Conservation (phyloP, 2,113 vertebrate genomes). For the Oncorhynchus keta region DNA sequence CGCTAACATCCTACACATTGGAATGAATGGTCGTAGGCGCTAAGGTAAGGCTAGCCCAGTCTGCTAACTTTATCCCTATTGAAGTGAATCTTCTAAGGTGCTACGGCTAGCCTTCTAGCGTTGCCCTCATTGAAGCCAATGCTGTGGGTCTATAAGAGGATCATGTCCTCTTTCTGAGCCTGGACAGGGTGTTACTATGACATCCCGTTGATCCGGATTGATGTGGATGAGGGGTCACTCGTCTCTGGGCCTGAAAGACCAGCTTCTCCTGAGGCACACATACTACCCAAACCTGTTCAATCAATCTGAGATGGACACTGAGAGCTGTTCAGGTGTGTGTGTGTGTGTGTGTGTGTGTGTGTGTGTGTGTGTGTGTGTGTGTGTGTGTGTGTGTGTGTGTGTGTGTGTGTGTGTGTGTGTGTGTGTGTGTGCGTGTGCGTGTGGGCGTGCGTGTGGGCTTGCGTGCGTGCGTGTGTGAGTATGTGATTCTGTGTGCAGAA, state of each 20-base stretch:
- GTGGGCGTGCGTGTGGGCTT: background rate
- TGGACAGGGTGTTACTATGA: slow-evolving; percentile 63
- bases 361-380: slow-evolving; percentile 9
- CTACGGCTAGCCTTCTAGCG: slow-evolving; percentile 18
- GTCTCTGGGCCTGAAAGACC: background rate
- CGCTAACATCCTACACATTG: background rate
- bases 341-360: too few species aligned
- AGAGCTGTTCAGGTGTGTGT: background rate
- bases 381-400: background rate
- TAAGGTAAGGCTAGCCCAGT: background rate
- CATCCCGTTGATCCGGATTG: slow-evolving; percentile 62
- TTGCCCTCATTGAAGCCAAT: slow-evolving; percentile 15
- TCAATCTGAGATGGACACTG: slow-evolving; percentile 4
- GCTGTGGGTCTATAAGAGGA: slow-evolving; percentile 18
- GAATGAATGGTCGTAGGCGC: background rate
- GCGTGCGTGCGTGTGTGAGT: background rate
- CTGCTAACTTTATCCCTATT: background rate
- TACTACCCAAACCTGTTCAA: background rate
- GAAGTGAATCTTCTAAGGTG: slow-evolving; percentile 6
- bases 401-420: background rate
- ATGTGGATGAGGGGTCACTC: slow-evolving; percentile 43
- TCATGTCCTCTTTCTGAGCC: slow-evolving; percentile 13
- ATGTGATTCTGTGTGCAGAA: too few species aligned
- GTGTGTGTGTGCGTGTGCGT: background rate
- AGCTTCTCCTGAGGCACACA: background rate